Evolutionary conservation across 2,888 invertebrate species (phyloP).

Genomic region (Drosophila cracens): DNA sequence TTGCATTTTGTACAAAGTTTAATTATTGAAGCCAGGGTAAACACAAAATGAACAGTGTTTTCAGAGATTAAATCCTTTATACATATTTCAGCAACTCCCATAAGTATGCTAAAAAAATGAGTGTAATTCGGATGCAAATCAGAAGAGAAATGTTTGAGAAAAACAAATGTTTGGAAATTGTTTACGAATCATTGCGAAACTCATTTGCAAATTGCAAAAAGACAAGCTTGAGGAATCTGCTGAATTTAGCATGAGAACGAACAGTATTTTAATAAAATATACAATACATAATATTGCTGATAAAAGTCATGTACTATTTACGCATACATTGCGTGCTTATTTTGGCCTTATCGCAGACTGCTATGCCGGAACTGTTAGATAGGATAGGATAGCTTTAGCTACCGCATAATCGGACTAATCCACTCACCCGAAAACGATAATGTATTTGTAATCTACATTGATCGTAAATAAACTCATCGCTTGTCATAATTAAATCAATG

Average conservation of each 20-base stretch:
- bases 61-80: background rate
- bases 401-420: conserved; percentile 50
- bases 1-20: background rate
- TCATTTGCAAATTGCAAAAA: background rate
- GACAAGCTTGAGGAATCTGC: background rate
- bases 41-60: background rate
- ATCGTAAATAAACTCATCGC: conserved; percentile 75
- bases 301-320: background rate
- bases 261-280: background rate
- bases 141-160: background rate
- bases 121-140: background rate
- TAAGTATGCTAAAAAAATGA: background rate
- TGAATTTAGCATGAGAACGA: background rate
- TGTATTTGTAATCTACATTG: conserved; percentile 59
- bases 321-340: background rate
- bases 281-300: background rate
- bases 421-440: conserved; percentile 36
- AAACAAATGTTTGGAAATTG: background rate
- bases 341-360: conserved; percentile 17
- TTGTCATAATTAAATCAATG: conserved; percentile 81
- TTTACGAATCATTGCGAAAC: background rate
- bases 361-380: conserved; percentile 47
- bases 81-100: background rate
- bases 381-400: conserved; percentile 30
- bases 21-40: background rate